Evolutionary conservation across 2,797 vertebrate species (phyloP), one percentile per base, ranked within the genome.

Genomic region (Sylvilagus floridanus): DNA sequence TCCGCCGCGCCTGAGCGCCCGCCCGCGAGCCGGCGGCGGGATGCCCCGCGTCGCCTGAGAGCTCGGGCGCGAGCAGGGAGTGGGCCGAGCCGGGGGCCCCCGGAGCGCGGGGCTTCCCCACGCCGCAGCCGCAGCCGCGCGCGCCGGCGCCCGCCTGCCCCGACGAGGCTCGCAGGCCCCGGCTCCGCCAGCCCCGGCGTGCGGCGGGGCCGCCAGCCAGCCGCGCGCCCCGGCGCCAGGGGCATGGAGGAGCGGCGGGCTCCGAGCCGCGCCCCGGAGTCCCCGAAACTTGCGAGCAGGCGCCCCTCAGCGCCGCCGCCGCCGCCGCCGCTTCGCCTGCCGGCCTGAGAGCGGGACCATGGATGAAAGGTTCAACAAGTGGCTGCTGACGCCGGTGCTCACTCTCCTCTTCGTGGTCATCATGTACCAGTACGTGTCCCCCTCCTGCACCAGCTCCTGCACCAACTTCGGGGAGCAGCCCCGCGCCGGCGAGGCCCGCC

Each of bases 321-420:
- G 85, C 92, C 91, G 72, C 97, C 83, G 76, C 96, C 92, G 62
- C 92, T 14, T 63, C 42, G 88, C 89, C 96, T 96, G 93, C 88
- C 69, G 97, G 98, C 97, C 93, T 95, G 86, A 97, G 97, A 96
- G 96, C 92, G 95, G 98, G 96, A 99, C 98, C 98, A 99, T 99
- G 99, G 99, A 99, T 98, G 99, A 99, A 91, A 99, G 99, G 98
- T 98, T 99, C 98, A 99, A 99, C 97, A 99, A 99, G 98, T 99
- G 99, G 98, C 98, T 99, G 97, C 98, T 99, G 98, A 99, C 99
- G 97, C 99, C 99, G 73, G 98, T 99, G 97, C 97, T 99, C 97
- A 99, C 99, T 13, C 98, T 99, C 92, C 99, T 99, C 97, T 99
- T 99, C 98, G 98, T 99, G 96, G 99, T 99, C 98, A 99, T 99